phyloP scores from a whole-genome alignment of 1,140 invertebrate species.

The Physella acuta region DNA sequence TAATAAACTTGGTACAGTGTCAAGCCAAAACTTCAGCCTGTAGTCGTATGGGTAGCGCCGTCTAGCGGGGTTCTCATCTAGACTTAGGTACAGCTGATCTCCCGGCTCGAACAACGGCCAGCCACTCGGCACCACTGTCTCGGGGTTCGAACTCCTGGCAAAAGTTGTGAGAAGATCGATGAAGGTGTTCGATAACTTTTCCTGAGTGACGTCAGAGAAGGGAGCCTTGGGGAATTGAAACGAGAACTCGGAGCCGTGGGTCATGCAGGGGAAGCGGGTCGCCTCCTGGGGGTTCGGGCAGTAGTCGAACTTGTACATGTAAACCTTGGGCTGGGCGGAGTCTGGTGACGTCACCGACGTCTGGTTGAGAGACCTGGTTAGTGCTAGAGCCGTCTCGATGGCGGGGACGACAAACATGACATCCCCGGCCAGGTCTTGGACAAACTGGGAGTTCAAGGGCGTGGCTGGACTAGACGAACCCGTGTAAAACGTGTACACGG shows the following conservation, averaged over 20 bases:
- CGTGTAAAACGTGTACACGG: constrained; percentile 13
- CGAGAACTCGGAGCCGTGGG: neutral
- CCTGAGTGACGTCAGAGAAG: neutral
- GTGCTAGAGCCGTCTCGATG: constrained; percentile 1
- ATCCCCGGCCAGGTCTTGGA: constrained; percentile 8
- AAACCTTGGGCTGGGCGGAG: neutral
- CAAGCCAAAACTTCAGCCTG: constrained; percentile 11
- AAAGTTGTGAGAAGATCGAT: constrained; percentile 13
- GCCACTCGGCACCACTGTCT: neutral
- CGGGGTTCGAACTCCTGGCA: constrained; percentile 13
- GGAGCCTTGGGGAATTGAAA: neutral
- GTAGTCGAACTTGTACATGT: constrained; percentile 17
- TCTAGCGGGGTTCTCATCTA: neutral
- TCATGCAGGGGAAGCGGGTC: neutral
- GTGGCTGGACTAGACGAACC: neutral
- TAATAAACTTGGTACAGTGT: neutral
- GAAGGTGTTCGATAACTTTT: constrained; percentile 6
- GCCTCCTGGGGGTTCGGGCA: neutral
- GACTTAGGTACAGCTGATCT: neutral
- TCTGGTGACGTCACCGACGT: neutral
- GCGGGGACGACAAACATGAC: constrained; percentile 10
- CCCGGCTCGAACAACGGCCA: constrained; percentile 5
- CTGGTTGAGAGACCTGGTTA: neutral
- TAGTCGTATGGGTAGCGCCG: neutral
- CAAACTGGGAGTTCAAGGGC: neutral